These are phyloP conservation scores for Muntiacus reevesi DNA, from an alignment of 2,113 vertebrate genomes.

Conservation along the genomic window DNA sequence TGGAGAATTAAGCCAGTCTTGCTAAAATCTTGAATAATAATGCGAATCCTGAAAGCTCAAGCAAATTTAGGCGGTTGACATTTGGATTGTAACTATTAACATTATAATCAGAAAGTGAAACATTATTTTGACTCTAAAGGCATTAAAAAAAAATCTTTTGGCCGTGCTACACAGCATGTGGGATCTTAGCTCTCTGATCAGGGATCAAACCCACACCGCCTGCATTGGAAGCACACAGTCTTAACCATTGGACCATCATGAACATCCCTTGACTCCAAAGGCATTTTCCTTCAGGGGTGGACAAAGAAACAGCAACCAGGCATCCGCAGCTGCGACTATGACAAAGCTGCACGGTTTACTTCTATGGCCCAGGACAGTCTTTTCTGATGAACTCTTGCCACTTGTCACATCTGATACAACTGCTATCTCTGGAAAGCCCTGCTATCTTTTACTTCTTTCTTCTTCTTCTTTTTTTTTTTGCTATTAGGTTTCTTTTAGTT, in stretches of 20 bases:
- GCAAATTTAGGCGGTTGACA: neutral
- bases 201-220: neutral
- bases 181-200: neutral
- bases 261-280: neutral
- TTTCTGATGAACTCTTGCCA: neutral
- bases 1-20: neutral
- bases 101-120: slow-evolving; percentile 22
- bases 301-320: neutral
- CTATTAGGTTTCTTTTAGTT: neutral
- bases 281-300: neutral
- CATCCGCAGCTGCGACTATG: neutral
- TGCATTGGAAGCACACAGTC: neutral
- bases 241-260: neutral
- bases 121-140: neutral
- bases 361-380: neutral
- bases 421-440: neutral
- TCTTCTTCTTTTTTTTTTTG: neutral
- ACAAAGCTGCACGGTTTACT: fast-evolving
- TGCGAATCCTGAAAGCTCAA: neutral
- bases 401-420: neutral
- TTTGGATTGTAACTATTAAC: neutral
- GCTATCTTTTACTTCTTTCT: neutral
- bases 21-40: neutral
- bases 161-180: neutral
- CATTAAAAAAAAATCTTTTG: neutral